Conservation (phyloP, 2,888 invertebrate genomes). For the Morpho achilles region DNA sequence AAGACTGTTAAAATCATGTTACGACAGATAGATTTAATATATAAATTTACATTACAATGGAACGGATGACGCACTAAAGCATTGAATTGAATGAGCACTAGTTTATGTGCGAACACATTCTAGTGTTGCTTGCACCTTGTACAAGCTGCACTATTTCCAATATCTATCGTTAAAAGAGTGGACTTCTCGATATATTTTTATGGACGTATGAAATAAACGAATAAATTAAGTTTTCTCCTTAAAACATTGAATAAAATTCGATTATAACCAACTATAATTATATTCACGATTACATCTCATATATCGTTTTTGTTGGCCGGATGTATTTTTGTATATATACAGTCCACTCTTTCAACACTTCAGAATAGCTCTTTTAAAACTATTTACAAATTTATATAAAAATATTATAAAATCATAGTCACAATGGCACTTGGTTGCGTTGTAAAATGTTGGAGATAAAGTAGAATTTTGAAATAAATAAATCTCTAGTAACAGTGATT, state of each 20-base stretch:
- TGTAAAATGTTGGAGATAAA: conserved; percentile 49
- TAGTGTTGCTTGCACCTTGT: conserved; percentile 24
- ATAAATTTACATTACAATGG: conserved; percentile 41
- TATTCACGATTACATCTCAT: conserved; percentile 36
- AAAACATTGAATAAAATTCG: conserved; percentile 30
- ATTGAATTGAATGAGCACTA: conserved; percentile 45
- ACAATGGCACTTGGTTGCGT: conserved; percentile 76
- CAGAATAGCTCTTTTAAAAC: conserved; percentile 45
- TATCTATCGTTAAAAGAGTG: conserved; percentile 49
- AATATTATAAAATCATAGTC: conserved; percentile 70
- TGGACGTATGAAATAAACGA: conserved; percentile 54
- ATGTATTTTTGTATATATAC: conserved; percentile 43
- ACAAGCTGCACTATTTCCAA: conserved; percentile 27
- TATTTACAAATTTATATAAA: conserved; percentile 64
- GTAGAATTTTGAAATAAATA: conserved; percentile 41
- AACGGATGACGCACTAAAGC: conserved; percentile 63
- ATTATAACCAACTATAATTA: conserved; percentile 43
- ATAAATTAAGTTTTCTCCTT: conserved; percentile 34
- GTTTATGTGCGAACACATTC: conserved; percentile 43
- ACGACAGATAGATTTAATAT: conserved; percentile 45
- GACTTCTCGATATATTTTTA: conserved; percentile 34
- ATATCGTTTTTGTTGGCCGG: conserved; percentile 54
- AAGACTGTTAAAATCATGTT: conserved; percentile 12
- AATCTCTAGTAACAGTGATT: conserved; percentile 26
- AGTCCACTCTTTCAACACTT: conserved; percentile 53